Base-by-base conservation (phyloP, 2,113 vertebrate species). In the Pantherophis guttatus region DNA sequence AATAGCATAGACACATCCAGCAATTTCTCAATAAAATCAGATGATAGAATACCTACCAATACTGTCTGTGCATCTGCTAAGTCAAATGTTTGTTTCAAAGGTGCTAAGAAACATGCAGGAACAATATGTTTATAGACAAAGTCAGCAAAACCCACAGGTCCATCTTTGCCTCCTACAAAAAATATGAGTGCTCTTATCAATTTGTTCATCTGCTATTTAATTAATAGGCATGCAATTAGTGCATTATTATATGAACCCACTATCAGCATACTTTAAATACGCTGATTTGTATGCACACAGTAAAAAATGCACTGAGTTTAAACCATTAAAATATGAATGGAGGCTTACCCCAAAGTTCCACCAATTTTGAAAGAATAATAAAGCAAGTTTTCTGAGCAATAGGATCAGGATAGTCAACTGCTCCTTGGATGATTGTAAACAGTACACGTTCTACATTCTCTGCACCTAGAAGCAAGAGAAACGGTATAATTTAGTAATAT, bases 81-180 rank as follows among this genome's bases (percentile, higher is more conserved):
- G 97, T 99, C 99, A 97, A 99, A 99, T 0, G 98, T 99, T 55
- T 99, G 98, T 93, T 99, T 99, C 92, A 99, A 98, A 94, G 99
- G 99, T 90, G 99, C 99, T 94, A 99, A 96, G 97, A 99, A 99
- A 96, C 99, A 99, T 0, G 99, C 99, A 0, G 99, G 99, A 52
- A 99, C 98, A 85, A 99, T 99, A 97, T 99, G 98, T 95, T 99
- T 99, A 97, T 99, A 99, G 97, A 99, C 98, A 96, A 99, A 99
- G 97, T 99, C 99, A 24, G 98, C 98, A 97, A 99, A 99, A 81
- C 99, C 99, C 92, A 98, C 98, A 96, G 99, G 98, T 95, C 99
- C 99, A 91, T 99, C 99, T 98, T 99, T 99, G 53, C 99, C 99
- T 57, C 99, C 99, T 99, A 97, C 55, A 94, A 95, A 95, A 23